phyloP scores from a whole-genome alignment of 1,140 invertebrate genomes.

The Bathynomus jamesi region DNA sequence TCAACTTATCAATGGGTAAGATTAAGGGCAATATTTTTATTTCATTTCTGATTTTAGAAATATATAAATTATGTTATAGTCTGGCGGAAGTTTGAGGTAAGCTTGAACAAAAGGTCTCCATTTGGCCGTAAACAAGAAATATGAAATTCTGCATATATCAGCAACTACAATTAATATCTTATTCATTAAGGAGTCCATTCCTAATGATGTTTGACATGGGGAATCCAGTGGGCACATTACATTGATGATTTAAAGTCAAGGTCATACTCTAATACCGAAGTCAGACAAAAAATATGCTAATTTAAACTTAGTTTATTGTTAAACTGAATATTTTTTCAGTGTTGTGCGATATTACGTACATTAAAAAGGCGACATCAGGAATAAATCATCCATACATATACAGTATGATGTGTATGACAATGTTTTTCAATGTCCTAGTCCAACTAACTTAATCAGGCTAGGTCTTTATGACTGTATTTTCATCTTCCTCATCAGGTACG shows the following conservation, averaged over 20 bases:
- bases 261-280: no score
- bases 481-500: neutral
- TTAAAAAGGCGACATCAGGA: neutral
- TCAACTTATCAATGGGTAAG: slow-evolving; percentile 71
- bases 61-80: neutral
- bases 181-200: no score
- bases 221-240: neutral
- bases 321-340: no score
- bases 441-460: neutral
- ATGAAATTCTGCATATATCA: no score
- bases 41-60: neutral
- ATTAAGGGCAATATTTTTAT: neutral
- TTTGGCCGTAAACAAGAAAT: no score
- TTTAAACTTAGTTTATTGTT: no score
- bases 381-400: neutral
- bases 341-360: no score
- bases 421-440: no score
- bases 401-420: no score
- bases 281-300: no score
- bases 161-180: no score
- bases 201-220: neutral
- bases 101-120: neutral
- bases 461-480: neutral
- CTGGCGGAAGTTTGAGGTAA: neutral
- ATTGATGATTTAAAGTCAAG: no score